Evolutionary conservation across 2,113 vertebrate genomes (phyloP).

Genomic region (Eleginops maclovinus): DNA sequence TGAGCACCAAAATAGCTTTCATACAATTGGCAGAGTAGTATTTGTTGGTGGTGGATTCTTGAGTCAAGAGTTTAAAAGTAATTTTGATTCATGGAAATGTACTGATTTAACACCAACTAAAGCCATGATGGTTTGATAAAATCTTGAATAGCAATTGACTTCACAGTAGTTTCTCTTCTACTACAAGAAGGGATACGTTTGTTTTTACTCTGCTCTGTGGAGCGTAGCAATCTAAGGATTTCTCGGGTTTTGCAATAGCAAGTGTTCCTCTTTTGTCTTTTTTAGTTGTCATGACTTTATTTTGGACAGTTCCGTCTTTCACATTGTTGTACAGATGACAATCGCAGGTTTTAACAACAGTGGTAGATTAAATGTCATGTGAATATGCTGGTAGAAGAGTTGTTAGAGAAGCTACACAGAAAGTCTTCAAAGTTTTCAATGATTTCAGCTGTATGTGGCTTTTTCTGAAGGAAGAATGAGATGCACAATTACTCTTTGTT

Average conservation of each 20-base stretch:
- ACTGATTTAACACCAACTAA: background rate
- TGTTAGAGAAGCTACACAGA: background rate
- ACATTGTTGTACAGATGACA: background rate
- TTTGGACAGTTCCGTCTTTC: slow-evolving; percentile 63
- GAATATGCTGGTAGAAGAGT: background rate
- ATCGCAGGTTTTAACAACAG: background rate
- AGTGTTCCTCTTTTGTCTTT: slow-evolving; percentile 75
- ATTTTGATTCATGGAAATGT: background rate
- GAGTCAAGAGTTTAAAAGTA: background rate
- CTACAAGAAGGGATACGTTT: background rate
- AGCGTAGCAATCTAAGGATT: slow-evolving; percentile 21
- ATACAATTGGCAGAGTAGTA: background rate
- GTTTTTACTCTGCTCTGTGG: background rate
- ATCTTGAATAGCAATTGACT: slow-evolving; percentile 1
- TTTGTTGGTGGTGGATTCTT: background rate
- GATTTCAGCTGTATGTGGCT: background rate
- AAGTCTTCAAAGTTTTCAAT: background rate
- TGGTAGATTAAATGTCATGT: background rate
- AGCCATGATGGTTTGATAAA: background rate
- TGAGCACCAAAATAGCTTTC: background rate
- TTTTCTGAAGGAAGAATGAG: background rate
- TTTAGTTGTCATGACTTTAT: slow-evolving; percentile 56
- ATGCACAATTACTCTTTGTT: background rate
- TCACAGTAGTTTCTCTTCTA: background rate
- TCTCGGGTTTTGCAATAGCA: slow-evolving; percentile 72